Percentiles rank a stretch among this genome's conserved stretches.
Evolutionary conservation across 2,888 invertebrate species (phyloP).

Genomic region (Xestobium rufovillosum): DNA sequence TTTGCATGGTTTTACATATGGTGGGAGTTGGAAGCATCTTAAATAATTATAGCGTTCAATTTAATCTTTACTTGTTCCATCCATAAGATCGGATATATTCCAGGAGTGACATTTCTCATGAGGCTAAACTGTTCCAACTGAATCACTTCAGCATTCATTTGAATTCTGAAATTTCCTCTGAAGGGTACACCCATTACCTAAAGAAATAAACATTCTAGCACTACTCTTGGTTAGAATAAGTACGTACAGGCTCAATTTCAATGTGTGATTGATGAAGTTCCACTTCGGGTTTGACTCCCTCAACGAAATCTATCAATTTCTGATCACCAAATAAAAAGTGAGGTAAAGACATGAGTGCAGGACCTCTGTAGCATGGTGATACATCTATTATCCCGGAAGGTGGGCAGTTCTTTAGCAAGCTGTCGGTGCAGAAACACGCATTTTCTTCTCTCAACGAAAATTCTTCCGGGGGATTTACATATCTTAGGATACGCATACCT

Average conservation of each 20-base stretch:
- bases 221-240: no score
- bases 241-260: slow-evolving; percentile 2
- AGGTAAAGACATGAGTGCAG: neutral
- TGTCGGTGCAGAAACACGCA: no score
- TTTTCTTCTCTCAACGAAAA: neutral
- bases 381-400: neutral
- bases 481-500: no score
- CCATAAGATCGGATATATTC: neutral
- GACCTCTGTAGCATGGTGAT: neutral
- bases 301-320: neutral
- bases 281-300: neutral
- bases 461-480: no score
- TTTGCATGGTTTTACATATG: no score
- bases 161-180: no score
- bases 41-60: no score
- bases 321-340: neutral
- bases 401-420: no score
- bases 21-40: no score
- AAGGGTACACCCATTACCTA: no score
- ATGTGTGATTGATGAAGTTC: neutral
- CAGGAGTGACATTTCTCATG: neutral
- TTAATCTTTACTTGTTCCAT: slow-evolving; percentile 1
- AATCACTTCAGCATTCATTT: neutral
- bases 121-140: neutral
- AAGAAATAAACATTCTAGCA: no score